These are phyloP conservation scores for Apotomis capreana DNA, from an alignment of 2,888 invertebrate species.

Conservation along the genomic window DNA sequence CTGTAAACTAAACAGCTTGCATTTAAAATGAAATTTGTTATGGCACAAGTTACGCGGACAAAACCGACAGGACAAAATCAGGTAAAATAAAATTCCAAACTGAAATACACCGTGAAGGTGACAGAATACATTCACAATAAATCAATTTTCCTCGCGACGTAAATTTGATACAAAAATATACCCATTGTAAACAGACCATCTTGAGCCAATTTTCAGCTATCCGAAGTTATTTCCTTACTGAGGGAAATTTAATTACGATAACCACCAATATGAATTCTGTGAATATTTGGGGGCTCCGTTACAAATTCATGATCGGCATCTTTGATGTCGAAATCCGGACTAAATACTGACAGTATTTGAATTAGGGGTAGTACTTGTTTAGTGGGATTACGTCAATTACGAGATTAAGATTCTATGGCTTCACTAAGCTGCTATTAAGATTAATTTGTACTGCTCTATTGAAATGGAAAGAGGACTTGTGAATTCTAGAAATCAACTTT, in stretches of 20 bases:
- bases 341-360: constrained; percentile 3
- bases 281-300: constrained; percentile 20
- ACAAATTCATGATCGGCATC: constrained; percentile 9
- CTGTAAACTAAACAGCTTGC: too few relatives aligned
- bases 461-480: too few relatives aligned
- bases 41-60: too few relatives aligned
- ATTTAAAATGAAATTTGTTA: too few relatives aligned
- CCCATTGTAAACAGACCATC: constrained; percentile 4
- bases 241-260: constrained; percentile 29
- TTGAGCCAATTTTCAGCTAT: constrained; percentile 28
- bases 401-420: too few relatives aligned
- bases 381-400: too few relatives aligned
- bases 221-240: constrained; percentile 33
- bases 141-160: constrained; percentile 15
- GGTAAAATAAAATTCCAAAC: not conserved
- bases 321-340: constrained; percentile 11
- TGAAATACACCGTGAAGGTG: not conserved
- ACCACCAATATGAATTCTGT: constrained; percentile 25
- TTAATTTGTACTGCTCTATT: too few relatives aligned
- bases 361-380: not conserved
- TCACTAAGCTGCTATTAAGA: too few relatives aligned
- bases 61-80: not conserved
- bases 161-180: constrained; percentile 25
- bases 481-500: too few relatives aligned
- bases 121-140: constrained; percentile 13